These are phyloP conservation scores for Erethizon dorsatum DNA, from an alignment of 2,797 vertebrate genomes.

Conservation along the genomic window DNA sequence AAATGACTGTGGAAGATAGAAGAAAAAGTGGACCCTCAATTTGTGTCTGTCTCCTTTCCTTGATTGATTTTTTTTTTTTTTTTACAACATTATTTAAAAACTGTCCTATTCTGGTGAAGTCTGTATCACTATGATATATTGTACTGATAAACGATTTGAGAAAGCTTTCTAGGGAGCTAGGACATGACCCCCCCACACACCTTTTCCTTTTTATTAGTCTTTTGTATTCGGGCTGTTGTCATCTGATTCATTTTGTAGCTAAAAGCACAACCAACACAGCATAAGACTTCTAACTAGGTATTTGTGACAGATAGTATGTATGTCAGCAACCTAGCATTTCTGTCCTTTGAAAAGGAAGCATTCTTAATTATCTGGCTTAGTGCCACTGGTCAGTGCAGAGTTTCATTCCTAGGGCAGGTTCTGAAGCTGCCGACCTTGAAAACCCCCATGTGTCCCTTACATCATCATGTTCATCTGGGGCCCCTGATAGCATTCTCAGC, in stretches of 20 bases:
- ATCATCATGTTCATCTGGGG: conserved; percentile 52
- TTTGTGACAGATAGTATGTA: conserved; percentile 42
- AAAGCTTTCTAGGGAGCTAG: conserved; percentile 59
- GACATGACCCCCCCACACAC: not conserved
- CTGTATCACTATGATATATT: conserved; percentile 67
- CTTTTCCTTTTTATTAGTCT: not conserved
- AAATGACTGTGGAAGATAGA: not conserved
- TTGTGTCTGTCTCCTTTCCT: conserved; percentile 66
- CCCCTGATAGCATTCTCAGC: conserved; percentile 69
- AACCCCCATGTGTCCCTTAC: conserved; percentile 29
- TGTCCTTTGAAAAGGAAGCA: conserved; percentile 61
- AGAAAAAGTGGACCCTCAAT: conserved; percentile 1
- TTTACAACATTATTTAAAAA: conserved; percentile 71
- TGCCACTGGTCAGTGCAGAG: conserved; percentile 7
- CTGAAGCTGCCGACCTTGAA: conserved; percentile 68
- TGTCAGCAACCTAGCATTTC: conserved; percentile 21
- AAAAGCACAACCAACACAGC: conserved; percentile 7
- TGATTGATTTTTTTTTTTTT: not conserved
- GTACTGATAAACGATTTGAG: conserved; percentile 66
- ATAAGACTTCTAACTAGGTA: conserved; percentile 36
- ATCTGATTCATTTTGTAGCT: conserved; percentile 68
- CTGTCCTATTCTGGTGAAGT: conserved; percentile 65
- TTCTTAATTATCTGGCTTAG: not conserved
- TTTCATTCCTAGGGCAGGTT: conserved; percentile 55
- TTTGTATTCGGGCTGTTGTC: conserved; percentile 64